Evolutionary conservation across 1,140 invertebrate genomes (phyloP).

Genomic region (Himalopsyche phryganea): DNA sequence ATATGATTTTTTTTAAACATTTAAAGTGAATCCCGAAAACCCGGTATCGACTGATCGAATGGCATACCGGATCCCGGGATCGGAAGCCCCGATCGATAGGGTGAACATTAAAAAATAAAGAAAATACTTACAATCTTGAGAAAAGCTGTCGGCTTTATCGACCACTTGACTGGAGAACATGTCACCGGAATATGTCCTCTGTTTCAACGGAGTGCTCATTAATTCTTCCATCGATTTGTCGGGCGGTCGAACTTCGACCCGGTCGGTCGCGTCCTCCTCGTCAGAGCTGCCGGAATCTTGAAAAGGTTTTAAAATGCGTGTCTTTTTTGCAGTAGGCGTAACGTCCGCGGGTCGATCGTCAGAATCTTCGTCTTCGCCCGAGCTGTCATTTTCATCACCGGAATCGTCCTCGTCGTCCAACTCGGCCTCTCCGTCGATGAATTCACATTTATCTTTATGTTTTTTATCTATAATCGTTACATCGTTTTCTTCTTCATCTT

Average conservation of each 20-base stretch:
- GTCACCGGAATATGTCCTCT: conserved; percentile 4
- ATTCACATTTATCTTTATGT: conserved; percentile 38
- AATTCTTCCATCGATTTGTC: neutral
- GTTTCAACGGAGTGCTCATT: conserved; percentile 18
- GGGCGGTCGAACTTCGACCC: conserved; percentile 15
- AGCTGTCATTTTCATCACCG: conserved; percentile 32
- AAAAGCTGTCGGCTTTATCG: conserved; percentile 22
- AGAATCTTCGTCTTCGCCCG: conserved; percentile 38
- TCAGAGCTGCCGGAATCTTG: conserved; percentile 30
- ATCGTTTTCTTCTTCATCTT: conserved; percentile 43
- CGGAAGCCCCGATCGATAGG: too few relatives aligned
- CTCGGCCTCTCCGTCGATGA: conserved; percentile 43
- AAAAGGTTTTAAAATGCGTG: conserved; percentile 35
- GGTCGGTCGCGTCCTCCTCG: conserved; percentile 30
- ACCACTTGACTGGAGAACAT: conserved; percentile 19
- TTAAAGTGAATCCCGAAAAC: too few relatives aligned
- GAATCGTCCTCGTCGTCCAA: conserved; percentile 44
- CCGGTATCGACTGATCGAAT: too few relatives aligned
- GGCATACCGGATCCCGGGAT: too few relatives aligned
- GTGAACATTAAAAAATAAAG: too few relatives aligned
- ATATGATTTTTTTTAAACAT: too few relatives aligned
- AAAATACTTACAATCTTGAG: conserved; percentile 22
- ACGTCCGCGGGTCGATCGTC: conserved; percentile 39
- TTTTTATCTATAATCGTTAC: conserved; percentile 38
- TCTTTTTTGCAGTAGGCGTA: conserved; percentile 33